A percentile compares a stretch with the other conserved stretches of the same genome.
Conservation (phyloP, 2,888 invertebrate genomes). For the Auanema sp. region DNA sequence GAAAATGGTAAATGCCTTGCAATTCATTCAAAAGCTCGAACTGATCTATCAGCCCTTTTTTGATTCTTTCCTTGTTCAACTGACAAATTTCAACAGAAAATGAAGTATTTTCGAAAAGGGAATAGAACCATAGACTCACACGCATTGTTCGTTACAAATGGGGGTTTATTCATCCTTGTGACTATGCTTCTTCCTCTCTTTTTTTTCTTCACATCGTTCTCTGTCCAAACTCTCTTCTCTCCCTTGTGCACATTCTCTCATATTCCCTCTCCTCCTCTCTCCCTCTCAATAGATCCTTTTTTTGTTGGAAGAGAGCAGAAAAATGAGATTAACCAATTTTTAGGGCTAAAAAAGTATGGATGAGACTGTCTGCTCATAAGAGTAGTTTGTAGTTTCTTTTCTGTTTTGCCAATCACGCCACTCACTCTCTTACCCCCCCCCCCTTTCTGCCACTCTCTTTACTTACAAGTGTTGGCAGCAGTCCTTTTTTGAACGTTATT, state of each 20-base stretch:
- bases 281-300: background rate
- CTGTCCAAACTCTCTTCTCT: background rate
- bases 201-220: conserved; percentile 3
- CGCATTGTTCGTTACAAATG: conserved; percentile 1
- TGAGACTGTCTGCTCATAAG: background rate
- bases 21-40: conserved; percentile 7
- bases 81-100: background rate
- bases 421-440: conserved; percentile 1
- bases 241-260: conserved; percentile 2
- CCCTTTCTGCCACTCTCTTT: background rate
- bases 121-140: conserved; percentile 1
- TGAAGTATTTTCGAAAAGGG: background rate
- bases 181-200: background rate
- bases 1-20: background rate
- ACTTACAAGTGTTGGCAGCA: too few relatives aligned
- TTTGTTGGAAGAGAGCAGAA: background rate
- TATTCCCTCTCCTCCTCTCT: conserved; percentile 7
- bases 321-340: background rate
- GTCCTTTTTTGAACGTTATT: too few relatives aligned
- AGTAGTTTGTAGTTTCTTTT: background rate
- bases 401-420: conserved; percentile 16
- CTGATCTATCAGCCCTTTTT: background rate
- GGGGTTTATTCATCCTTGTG: conserved; percentile 6
- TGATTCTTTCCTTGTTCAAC: background rate
- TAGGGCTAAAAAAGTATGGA: background rate